These are phyloP conservation scores for Heterodera schachtii DNA, from an alignment of 1,140 invertebrate species.

Conservation along the genomic window DNA sequence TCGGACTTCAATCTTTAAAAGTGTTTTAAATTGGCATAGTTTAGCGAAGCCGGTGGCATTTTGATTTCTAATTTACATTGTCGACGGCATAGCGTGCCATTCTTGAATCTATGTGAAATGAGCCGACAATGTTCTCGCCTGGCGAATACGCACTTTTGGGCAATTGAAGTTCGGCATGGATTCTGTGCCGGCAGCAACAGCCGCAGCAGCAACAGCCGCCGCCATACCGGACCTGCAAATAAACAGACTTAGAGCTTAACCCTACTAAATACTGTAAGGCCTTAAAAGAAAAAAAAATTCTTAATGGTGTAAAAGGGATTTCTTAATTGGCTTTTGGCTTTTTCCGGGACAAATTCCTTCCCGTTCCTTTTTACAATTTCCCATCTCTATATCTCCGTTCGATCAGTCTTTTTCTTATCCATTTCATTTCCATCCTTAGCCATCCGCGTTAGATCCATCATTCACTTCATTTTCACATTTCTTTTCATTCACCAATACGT, in stretches of 20 bases:
- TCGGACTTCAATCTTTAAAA: conserved; percentile 48
- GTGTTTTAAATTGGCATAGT: too few relatives aligned
- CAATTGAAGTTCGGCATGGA: conserved; percentile 40
- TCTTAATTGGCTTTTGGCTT: background rate
- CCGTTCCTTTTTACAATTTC: too few relatives aligned
- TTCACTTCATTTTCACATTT: too few relatives aligned
- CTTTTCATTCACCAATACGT: too few relatives aligned
- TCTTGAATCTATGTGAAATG: conserved; percentile 30
- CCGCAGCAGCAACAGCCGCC: background rate
- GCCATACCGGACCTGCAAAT: conserved; percentile 28
- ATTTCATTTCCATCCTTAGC: too few relatives aligned
- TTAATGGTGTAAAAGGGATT: background rate
- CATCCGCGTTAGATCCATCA: too few relatives aligned
- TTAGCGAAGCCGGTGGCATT: background rate
- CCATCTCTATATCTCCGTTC: background rate
- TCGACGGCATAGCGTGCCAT: conserved; percentile 35
- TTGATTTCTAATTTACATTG: conserved; percentile 12
- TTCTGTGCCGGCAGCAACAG: conserved; percentile 47
- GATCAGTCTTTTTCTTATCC: background rate
- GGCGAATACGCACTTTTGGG: conserved; percentile 46
- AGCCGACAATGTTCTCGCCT: conserved; percentile 43
- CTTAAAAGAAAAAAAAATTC: background rate
- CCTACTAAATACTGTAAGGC: background rate
- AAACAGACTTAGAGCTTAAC: background rate
- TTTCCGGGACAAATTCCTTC: background rate